Evolutionary conservation across 2,797 vertebrate species (phyloP).

Genomic region (Acipenser ruthenus): DNA sequence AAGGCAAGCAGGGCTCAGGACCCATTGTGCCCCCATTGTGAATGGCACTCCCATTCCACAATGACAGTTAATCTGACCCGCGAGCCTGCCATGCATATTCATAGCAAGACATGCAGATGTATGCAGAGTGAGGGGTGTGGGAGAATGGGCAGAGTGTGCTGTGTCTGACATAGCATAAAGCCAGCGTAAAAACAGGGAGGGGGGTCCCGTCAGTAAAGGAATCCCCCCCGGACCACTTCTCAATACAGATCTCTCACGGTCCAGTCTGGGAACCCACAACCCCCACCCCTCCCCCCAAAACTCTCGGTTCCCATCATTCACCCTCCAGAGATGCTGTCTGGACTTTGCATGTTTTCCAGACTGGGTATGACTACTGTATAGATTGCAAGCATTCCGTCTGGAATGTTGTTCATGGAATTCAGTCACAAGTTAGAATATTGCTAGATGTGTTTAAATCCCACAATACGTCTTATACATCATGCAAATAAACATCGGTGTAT

Average conservation of each 20-base stretch:
- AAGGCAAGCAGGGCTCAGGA: conserved; percentile 19
- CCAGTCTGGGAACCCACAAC: conserved; percentile 25
- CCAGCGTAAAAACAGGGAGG: neutral
- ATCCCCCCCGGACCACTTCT: conserved; percentile 19
- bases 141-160: conserved; percentile 20
- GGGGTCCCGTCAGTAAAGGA: conserved; percentile 1
- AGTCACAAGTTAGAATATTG: too few relatives aligned
- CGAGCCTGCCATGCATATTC: conserved; percentile 43
- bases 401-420: too few relatives aligned
- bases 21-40: conserved; percentile 27
- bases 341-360: conserved; percentile 17
- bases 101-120: conserved; percentile 33
- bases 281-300: conserved; percentile 18
- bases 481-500: too few relatives aligned
- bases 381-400: too few relatives aligned
- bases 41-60: conserved; percentile 23
- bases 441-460: too few relatives aligned
- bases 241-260: conserved; percentile 16
- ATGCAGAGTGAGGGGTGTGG: conserved; percentile 29
- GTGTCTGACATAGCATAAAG: conserved; percentile 18
- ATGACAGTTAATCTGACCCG: conserved; percentile 25
- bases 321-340: conserved; percentile 18
- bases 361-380: conserved; percentile 10
- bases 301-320: conserved; percentile 17
- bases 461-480: too few relatives aligned